Conservation (phyloP, 2,888 invertebrate genomes). For the Hesperia comma region DNA sequence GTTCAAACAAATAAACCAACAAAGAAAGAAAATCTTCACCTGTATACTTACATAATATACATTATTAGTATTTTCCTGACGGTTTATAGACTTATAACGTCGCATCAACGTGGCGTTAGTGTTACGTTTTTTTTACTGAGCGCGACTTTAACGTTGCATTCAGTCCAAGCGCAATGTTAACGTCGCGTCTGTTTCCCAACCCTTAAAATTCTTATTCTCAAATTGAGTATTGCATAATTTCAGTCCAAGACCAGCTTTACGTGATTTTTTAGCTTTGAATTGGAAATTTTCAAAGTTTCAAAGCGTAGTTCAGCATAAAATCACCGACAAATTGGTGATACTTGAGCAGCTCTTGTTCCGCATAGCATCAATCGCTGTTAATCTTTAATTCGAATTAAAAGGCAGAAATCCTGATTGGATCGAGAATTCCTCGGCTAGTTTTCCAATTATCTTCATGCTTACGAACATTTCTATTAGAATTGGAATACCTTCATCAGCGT, state of each 20-base stretch:
- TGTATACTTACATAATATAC: no score
- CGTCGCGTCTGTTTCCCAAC: not conserved
- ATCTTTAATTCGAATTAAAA: constrained; percentile 24
- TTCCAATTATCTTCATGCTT: constrained; percentile 28
- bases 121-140: no score
- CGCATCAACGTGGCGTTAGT: no score
- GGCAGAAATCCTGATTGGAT: constrained; percentile 22
- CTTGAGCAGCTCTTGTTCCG: not conserved
- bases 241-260: not conserved
- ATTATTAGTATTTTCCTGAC: no score
- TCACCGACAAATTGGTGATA: constrained; percentile 2
- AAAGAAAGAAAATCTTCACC: no score
- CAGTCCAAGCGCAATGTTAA: no score
- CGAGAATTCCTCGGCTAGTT: constrained; percentile 25
- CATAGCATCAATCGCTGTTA: constrained; percentile 19
- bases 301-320: constrained; percentile 10
- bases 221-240: not conserved
- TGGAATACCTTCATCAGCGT: constrained; percentile 17
- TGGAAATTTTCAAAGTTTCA: not conserved
- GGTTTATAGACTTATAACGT: no score
- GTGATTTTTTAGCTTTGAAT: not conserved
- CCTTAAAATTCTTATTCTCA: not conserved
- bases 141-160: no score
- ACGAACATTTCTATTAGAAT: constrained; percentile 17
- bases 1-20: no score